A percentile compares a stretch with the other conserved stretches of the same genome.
These are phyloP conservation scores for Sphecodes monilicornis DNA, from an alignment of 2,888 invertebrate genomes.

Conservation along the genomic window DNA sequence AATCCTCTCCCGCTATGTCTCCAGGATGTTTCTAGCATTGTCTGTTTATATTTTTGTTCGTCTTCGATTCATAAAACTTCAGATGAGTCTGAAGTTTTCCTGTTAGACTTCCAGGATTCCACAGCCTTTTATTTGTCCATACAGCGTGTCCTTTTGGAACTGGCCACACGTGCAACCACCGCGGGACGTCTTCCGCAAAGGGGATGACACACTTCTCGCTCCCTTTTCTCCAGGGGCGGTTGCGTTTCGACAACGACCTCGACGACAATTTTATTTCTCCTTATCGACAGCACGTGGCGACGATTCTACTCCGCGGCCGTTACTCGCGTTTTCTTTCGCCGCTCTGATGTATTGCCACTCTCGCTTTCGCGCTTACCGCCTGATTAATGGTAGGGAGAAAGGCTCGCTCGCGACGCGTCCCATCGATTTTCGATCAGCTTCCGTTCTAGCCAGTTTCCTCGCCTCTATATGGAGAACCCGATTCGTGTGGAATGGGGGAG, in stretches of 20 bases:
- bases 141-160: constrained; percentile 1
- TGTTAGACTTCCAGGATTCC: neutral
- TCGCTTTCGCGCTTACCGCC: constrained; percentile 39
- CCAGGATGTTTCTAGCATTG: neutral
- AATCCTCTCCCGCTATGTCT: neutral
- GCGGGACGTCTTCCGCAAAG: constrained; percentile 59
- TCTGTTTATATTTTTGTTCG: neutral
- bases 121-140: neutral
- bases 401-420: constrained; percentile 9
- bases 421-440: constrained; percentile 54
- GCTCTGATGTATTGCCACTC: constrained; percentile 44
- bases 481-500: neutral
- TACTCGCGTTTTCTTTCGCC: constrained; percentile 25
- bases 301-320: constrained; percentile 36
- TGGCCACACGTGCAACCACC: constrained; percentile 64
- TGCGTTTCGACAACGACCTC: constrained; percentile 55
- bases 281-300: constrained; percentile 69
- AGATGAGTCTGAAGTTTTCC: neutral
- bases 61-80: neutral
- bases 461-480: neutral
- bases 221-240: constrained; percentile 48
- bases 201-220: constrained; percentile 65
- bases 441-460: constrained; percentile 14
- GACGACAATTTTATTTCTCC: constrained; percentile 73
- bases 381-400: constrained; percentile 39